Percentiles rank a stretch among this genome's conserved stretches.
Evolutionary conservation across 2,888 invertebrate species (phyloP).

Genomic region (Acanthopleura granulata): DNA sequence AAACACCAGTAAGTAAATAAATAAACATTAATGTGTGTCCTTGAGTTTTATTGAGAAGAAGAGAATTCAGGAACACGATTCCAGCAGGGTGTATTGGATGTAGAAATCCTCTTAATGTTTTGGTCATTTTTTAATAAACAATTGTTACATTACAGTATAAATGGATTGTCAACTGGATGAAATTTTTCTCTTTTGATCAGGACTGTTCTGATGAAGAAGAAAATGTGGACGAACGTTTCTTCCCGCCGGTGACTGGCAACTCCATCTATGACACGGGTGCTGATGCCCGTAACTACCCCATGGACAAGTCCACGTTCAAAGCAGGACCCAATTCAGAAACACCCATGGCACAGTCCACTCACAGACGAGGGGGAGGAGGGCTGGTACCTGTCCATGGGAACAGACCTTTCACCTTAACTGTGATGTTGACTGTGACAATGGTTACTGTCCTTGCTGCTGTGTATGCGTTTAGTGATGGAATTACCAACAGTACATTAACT

Average conservation of each 20-base stretch:
- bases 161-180: too few species aligned
- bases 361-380: neutral
- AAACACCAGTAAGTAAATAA: too few species aligned
- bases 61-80: too few species aligned
- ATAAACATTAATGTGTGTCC: too few species aligned
- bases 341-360: neutral
- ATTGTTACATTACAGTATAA: too few species aligned
- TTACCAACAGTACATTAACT: neutral
- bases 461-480: neutral
- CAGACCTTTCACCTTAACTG: neutral
- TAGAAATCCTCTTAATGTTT: too few species aligned
- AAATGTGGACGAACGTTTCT: neutral
- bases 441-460: neutral
- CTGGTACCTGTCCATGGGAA: neutral
- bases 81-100: too few species aligned
- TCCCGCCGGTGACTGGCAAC: neutral
- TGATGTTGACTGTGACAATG: constrained; percentile 11
- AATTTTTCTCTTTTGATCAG: neutral
- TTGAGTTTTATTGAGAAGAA: too few species aligned
- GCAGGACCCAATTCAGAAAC: neutral
- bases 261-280: neutral
- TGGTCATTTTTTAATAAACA: too few species aligned
- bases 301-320: constrained; percentile 1
- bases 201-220: constrained; percentile 1
- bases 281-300: neutral